Conservation (phyloP, 2,797 vertebrate genomes). For the Gymnodraco acuticeps region DNA sequence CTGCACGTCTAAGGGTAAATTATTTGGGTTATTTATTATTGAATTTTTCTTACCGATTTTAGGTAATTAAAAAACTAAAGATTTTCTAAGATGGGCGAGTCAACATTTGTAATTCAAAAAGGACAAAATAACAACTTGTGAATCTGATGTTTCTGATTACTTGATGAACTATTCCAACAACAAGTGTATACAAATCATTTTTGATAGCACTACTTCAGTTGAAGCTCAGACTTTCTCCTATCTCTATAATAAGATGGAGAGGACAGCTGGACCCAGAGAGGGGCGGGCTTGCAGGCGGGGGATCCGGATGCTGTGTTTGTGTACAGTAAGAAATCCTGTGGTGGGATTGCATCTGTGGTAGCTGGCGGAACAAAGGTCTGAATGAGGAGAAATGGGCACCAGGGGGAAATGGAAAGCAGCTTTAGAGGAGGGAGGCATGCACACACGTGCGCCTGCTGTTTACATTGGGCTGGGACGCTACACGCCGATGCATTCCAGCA, state of each 20-base stretch:
- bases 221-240: conserved; percentile 23
- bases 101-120: too few relatives aligned
- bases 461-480: conserved; percentile 78
- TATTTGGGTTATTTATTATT: background rate
- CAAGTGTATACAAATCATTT: too few relatives aligned
- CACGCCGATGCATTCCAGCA: conserved; percentile 78
- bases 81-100: too few relatives aligned
- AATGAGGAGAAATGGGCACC: conserved; percentile 74
- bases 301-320: conserved; percentile 76
- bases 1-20: background rate
- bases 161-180: too few relatives aligned
- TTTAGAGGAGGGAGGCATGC: conserved; percentile 65
- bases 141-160: too few relatives aligned
- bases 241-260: conserved; percentile 53
- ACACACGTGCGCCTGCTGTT: conserved; percentile 77
- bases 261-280: conserved; percentile 61
- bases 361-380: conserved; percentile 79
- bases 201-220: conserved; percentile 7
- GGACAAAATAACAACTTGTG: too few relatives aligned
- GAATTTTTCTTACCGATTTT: background rate
- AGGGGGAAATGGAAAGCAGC: conserved; percentile 81
- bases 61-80: too few relatives aligned
- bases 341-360: conserved; percentile 75
- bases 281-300: conserved; percentile 50
- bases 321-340: conserved; percentile 74